Evolutionary conservation across 2,113 vertebrate species (phyloP).

Genomic region (Montifringilla adamsi): DNA sequence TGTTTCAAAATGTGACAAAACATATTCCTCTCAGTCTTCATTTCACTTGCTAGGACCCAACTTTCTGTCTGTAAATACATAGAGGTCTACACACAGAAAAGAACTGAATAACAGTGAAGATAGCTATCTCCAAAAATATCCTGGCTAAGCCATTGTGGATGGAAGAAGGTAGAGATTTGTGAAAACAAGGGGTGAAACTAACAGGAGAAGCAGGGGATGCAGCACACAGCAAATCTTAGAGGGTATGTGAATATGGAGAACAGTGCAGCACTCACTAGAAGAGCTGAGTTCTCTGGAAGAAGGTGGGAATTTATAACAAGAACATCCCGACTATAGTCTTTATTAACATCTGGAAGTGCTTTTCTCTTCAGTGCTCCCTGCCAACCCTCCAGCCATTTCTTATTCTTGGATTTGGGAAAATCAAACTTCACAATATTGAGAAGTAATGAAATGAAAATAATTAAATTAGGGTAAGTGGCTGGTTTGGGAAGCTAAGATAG

Average conservation of each 20-base stretch:
- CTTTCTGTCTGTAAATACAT: not conserved
- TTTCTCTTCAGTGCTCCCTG: not conserved
- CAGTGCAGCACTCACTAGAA: not conserved
- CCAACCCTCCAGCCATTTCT: not conserved
- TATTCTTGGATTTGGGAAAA: not conserved
- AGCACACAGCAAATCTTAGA: not conserved
- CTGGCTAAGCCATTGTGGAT: not conserved
- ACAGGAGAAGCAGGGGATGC: not conserved
- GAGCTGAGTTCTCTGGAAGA: not conserved
- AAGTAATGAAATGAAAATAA: not conserved
- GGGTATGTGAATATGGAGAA: not conserved
- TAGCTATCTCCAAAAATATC: not conserved
- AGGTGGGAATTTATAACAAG: not conserved
- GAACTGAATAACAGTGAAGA: not conserved
- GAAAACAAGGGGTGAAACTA: not conserved
- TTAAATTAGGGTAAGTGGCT: not conserved
- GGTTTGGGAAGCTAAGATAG: not conserved
- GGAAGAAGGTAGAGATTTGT: not conserved
- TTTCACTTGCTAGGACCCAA: not conserved
- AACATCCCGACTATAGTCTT: not conserved
- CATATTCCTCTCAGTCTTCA: not conserved
- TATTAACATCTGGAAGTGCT: not conserved
- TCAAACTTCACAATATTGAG: not conserved
- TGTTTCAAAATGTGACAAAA: not conserved
- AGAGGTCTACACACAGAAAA: not conserved